These are phyloP conservation scores for Callaeas wilsoni DNA, from an alignment of 2,113 vertebrate genomes.

Conservation along the genomic window DNA sequence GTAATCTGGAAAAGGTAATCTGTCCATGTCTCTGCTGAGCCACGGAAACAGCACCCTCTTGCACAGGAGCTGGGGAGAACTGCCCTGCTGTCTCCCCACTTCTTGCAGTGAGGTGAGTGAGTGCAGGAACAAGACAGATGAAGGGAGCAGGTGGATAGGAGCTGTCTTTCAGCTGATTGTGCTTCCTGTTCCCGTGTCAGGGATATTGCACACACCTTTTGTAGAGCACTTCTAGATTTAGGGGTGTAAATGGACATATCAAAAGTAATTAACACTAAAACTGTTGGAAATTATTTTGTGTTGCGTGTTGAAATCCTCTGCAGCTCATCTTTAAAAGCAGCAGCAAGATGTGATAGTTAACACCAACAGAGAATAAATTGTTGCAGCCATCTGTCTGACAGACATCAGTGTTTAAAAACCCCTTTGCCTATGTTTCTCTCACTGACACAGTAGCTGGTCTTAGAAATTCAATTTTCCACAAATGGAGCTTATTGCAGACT, in stretches of 20 bases:
- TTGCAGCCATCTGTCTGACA: conserved; percentile 32
- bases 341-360: not conserved
- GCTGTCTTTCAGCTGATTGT: fast-evolving
- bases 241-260: not conserved
- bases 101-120: not conserved
- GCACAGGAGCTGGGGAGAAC: not conserved
- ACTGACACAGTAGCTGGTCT: not conserved
- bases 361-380: not conserved
- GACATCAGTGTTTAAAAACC: not conserved
- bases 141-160: not conserved
- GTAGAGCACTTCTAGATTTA: not conserved
- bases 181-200: not conserved
- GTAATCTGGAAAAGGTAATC: not conserved
- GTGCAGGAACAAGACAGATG: not conserved
- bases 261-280: not conserved
- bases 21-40: not conserved
- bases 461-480: not conserved
- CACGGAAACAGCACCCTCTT: not conserved
- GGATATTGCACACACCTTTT: not conserved
- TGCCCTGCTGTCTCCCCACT: not conserved
- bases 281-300: not conserved
- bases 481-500: not conserved
- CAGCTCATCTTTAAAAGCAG: not conserved
- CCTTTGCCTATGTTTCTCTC: not conserved
- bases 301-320: not conserved